phyloP scores from a whole-genome alignment of 2,888 invertebrate species.

The Tiliacea aurago region DNA sequence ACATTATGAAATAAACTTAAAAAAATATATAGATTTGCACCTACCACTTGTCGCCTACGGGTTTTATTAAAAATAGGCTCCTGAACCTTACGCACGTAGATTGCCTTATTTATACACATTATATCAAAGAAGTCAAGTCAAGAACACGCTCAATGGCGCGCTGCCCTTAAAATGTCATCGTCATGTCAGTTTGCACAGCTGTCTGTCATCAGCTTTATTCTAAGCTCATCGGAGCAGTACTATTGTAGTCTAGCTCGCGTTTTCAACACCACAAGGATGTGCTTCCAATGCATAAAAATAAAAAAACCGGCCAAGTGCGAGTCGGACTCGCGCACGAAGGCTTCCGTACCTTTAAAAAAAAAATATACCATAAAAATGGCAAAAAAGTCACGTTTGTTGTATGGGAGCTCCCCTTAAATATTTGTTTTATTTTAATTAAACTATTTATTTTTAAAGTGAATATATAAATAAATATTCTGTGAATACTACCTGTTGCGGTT shows the following conservation, averaged over 20 bases:
- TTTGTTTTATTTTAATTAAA: too few species aligned
- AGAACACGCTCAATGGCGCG: conserved; percentile 16
- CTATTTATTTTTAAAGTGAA: too few species aligned
- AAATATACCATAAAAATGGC: too few species aligned
- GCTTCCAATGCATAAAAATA: conserved; percentile 45
- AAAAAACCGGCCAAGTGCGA: too few species aligned
- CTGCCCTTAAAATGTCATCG: conserved; percentile 28
- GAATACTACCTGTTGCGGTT: too few species aligned
- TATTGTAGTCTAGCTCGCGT: conserved; percentile 32
- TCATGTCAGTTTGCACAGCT: conserved; percentile 32
- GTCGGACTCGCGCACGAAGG: too few species aligned
- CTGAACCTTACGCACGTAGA: too few species aligned
- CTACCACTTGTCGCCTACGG: background rate
- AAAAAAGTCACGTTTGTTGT: too few species aligned
- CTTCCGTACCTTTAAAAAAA: too few species aligned
- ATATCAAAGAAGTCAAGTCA: background rate
- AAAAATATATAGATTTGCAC: background rate
- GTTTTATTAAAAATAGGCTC: background rate
- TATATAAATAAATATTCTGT: too few species aligned
- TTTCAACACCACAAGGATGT: conserved; percentile 8
- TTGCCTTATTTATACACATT: background rate
- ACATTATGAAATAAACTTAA: background rate
- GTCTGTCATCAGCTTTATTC: conserved; percentile 49
- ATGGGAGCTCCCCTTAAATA: too few species aligned
- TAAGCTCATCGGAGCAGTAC: background rate